phyloP scores from a whole-genome alignment of 2,797 vertebrate genomes.

The Masticophis lateralis region DNA sequence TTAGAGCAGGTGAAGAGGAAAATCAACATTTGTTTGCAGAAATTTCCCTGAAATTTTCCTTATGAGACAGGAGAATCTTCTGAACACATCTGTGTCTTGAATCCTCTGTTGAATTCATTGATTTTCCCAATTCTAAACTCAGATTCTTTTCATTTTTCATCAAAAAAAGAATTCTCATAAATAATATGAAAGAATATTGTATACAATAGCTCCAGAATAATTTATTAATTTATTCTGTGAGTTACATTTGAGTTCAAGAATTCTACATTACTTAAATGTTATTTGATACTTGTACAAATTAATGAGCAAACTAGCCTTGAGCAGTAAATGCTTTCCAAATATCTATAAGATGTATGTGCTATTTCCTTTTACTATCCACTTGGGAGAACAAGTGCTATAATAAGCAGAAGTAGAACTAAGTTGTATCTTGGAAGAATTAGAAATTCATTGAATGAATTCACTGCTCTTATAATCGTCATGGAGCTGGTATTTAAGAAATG shows the following conservation, averaged over 20 bases:
- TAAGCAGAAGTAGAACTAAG: neutral
- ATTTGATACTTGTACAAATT: constrained; percentile 30
- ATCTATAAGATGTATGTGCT: constrained; percentile 20
- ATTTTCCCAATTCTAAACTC: neutral
- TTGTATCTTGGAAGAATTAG: neutral
- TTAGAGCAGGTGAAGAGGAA: neutral
- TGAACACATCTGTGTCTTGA: neutral
- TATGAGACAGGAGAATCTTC: neutral
- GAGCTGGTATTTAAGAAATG: constrained; percentile 58
- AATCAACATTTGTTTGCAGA: neutral
- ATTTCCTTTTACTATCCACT: constrained; percentile 13
- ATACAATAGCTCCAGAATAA: neutral
- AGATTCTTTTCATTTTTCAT: neutral
- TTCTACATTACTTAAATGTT: neutral
- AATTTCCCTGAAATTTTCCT: neutral
- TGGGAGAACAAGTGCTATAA: neutral
- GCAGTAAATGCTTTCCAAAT: constrained; percentile 31
- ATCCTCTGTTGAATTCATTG: neutral
- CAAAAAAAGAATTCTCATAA: neutral
- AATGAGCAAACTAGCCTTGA: constrained; percentile 13
- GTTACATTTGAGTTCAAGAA: neutral
- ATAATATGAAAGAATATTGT: neutral
- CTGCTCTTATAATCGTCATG: constrained; percentile 17
- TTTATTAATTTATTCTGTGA: neutral
- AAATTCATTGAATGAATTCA: constrained; percentile 14